Base-by-base conservation (phyloP, 2,113 vertebrate species). In the Anolis carolinensis region DNA sequence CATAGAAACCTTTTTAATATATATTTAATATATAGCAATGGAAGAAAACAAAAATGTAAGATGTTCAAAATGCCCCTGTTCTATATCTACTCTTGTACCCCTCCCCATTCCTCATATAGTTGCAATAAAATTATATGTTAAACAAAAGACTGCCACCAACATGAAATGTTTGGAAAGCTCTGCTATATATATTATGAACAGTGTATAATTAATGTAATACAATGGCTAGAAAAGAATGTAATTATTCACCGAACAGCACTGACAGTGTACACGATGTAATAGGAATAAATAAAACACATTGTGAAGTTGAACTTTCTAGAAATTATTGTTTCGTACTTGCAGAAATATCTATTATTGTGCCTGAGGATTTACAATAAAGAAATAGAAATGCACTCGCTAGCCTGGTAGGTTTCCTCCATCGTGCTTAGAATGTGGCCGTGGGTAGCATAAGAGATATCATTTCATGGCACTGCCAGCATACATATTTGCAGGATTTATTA, bases 401-500 rank as follows among this genome's bases (percentile, higher is more conserved):
- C 11, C 73, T 89, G 21, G 10, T 65, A 65, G 84, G 79, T 79
- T 92, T 85, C 50, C 1, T 8, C 87, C 87, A 84, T 87, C 88
- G 81, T 86, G 82, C 67, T 82, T 91, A 89, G 92, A 92, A 88
- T 92, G 62, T 10, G 8, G 2, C 77, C 86, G 55, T 86, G 85
- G 90, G 80, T 67, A 90, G 34, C 44, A 87, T 93, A 94, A 93
- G 82, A 90, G 86, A 91, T 90, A 92, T 81, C 68, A 87, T 95
- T 93, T 95, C 91, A 88, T 23, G 79, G 84, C 89, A 92, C 86
- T 4, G 27, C 85, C 87, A 86, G 59, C n/a, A 88, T 90, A 90
- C 89, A 93, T 78, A 85, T 87, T 90, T 88, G 11, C 82, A 89
- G 84, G 80, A 96, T 96, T 96, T 96, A 95, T 94, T 93, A 93